Base-by-base conservation (phyloP, 2,888 invertebrate genomes). In the Melanargia galathea region DNA sequence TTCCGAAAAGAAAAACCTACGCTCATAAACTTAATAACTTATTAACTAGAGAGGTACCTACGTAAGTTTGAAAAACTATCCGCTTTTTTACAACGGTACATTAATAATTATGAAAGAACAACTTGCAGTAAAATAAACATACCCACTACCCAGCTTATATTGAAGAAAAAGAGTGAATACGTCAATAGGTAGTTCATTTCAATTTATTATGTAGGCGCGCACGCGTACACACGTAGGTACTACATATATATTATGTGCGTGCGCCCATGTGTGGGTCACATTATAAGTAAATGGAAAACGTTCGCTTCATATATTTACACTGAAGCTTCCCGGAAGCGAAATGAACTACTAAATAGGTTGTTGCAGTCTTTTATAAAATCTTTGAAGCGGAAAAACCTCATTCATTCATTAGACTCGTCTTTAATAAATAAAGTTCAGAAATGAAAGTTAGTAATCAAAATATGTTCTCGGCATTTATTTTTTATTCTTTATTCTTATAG, bases 271-370 rank as follows among this genome's bases (percentile, higher is more conserved):
- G 30, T 30, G 49, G n/a, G n/a, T n/a, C n/a, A n/a, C 49, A 30
- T 49, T 16, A 49, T 49, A 49, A 49, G 30, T 49, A 49, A 49
- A 49, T 30, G 49, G 49, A 49, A 30, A 30, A 30, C 49, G 8
- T 49, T 16, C 30, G 49, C 49, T 16, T 26, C 49, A 26, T 49
- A 30, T 18, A 49, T 49, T 46, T 46, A 2, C 10, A 49, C 16
- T 49, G 30, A 7, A 49, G 49, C 49, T 49, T 30, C 30, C 49
- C 30, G 49, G 49, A 49, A 30, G 49, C 18, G 48, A 8, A 3
- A 13, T 8, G 26, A n/a, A 4, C 26, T 24, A 30, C 22, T 49
- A 30, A 16, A 49, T 16, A 30, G 26, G 48, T 46, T 13, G 35
- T 3, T 13, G 48, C 49, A 49, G 30, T n/a, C 26, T 49, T 10